Evolutionary conservation across 2,113 vertebrate genomes (phyloP).

Genomic region (Oryzias curvinotus): DNA sequence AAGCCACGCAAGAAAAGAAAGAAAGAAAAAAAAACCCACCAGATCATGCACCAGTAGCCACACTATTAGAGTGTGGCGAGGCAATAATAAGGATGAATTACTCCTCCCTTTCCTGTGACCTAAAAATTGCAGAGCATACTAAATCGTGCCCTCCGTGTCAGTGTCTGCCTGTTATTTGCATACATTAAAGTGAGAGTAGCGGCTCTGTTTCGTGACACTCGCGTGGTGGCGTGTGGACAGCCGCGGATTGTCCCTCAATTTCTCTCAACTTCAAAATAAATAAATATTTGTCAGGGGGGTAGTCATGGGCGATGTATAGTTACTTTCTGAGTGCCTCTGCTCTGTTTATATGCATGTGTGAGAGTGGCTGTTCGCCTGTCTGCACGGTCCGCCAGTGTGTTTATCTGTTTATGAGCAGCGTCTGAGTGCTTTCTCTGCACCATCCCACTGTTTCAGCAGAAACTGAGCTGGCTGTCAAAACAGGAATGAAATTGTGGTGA

Average conservation of each 20-base stretch:
- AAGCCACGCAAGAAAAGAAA: conserved; percentile 1
- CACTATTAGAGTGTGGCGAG: conserved; percentile 51
- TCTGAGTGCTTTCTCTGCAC: conserved; percentile 65
- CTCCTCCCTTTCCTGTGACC: conserved; percentile 46
- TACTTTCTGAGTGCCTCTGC: conserved; percentile 39
- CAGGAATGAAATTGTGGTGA: conserved; percentile 60
- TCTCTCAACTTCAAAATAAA: conserved; percentile 34
- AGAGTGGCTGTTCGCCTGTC: conserved; percentile 40
- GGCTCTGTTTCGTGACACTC: conserved; percentile 44
- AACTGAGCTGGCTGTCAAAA: conserved; percentile 72
- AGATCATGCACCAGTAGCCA: conserved; percentile 42
- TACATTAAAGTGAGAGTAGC: conserved; percentile 47
- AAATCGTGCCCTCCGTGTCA: conserved; percentile 53
- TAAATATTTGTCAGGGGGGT: conserved; percentile 37
- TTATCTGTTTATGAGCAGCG: conserved; percentile 66
- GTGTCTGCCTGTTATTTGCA: conserved; percentile 57
- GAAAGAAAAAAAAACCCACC: conserved; percentile 10
- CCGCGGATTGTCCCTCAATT: conserved; percentile 30
- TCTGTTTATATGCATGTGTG: conserved; percentile 20
- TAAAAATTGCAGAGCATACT: conserved; percentile 52
- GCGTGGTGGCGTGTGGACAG: conserved; percentile 41
- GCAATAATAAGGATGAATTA: conserved; percentile 55
- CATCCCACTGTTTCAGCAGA: conserved; percentile 62
- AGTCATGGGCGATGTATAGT: conserved; percentile 59
- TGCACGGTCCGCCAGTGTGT: conserved; percentile 52